Base-by-base conservation (phyloP, 2,888 invertebrate species). In the Nemotelus nigrinus region DNA sequence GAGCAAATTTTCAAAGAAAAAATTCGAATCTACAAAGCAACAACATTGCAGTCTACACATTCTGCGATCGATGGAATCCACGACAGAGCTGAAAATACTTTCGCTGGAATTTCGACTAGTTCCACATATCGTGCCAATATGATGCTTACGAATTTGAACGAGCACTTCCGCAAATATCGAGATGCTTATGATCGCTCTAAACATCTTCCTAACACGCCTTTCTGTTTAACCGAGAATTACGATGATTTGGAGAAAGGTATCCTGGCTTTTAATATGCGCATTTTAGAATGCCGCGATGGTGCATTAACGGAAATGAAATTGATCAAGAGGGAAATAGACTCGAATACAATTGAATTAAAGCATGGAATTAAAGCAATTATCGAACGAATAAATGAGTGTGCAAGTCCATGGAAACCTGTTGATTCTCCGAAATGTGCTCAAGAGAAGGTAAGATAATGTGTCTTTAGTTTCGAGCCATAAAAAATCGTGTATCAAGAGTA, bases 81-180 rank as follows among this genome's bases (percentile, higher is more conserved):
- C 63, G 41, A 63, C 1, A 63, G 43, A 43, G 39, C 63, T 7
- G 63, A 63, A 5, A 41, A 3, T 3, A 10, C 41, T 7, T 63
- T 63, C 43, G 63, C 6, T 6, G 63, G 63, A 41, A 43, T 41
- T 43, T 3, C 43, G 0, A 41, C 41, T 63, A 43, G 43, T 63
- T 43, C 43, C 7, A 43, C 63, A 25, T 43, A 7, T 39, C 63
- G 63, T 43, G 63, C 41, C 39, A 25, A 39, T 43, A 3, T 7
- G 2, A 63, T 63, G 3, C 3, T 43, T 3, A 25, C 63, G 4
- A 63, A 63, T 41, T 5, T 63, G 43, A 63, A 41, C 25, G 63
- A 63, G 25, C 63, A 63, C 10, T 63, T 63, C 2, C 63, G 63
- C 39, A 63, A 63, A 41, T 63, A 63, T 41, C 63, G 63, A 7